Evolutionary conservation across 2,888 invertebrate species (phyloP).

Genomic region (Hirtodrosophila trivittata): DNA sequence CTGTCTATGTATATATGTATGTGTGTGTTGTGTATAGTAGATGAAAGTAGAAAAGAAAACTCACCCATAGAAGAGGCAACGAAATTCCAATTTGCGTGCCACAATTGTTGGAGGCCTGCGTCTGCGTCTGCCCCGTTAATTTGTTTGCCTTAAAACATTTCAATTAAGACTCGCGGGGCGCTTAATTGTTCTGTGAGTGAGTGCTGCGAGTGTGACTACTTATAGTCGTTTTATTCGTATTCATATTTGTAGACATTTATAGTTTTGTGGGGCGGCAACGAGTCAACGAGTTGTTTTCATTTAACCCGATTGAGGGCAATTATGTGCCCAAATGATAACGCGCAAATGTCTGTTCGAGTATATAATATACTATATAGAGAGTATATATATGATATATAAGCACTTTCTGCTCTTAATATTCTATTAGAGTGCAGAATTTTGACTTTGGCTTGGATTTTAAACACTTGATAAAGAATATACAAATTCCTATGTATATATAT

Average conservation of each 20-base stretch:
- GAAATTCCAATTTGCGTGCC: constrained; percentile 48
- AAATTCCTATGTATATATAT: constrained; percentile 10
- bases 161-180: constrained; percentile 63
- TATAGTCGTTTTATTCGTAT: constrained; percentile 25
- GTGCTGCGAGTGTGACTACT: constrained; percentile 22
- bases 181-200: constrained; percentile 58
- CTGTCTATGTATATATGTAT: not conserved
- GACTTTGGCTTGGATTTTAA: no score
- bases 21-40: no score
- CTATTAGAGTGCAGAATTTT: no score
- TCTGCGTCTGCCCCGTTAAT: constrained; percentile 38
- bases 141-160: constrained; percentile 68
- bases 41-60: constrained; percentile 29
- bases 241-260: constrained; percentile 1
- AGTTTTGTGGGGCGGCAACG: constrained; percentile 50
- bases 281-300: constrained; percentile 54
- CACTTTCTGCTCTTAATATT: no score
- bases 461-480: no score
- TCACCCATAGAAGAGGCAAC: constrained; percentile 49
- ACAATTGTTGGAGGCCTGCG: constrained; percentile 27
- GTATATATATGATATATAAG: not conserved
- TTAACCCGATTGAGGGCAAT: constrained; percentile 80
- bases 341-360: constrained; percentile 5
- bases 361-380: not conserved
- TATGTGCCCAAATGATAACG: constrained; percentile 69